Conservation (phyloP, 2,888 invertebrate species). For the Callinectes sapidus region DNA sequence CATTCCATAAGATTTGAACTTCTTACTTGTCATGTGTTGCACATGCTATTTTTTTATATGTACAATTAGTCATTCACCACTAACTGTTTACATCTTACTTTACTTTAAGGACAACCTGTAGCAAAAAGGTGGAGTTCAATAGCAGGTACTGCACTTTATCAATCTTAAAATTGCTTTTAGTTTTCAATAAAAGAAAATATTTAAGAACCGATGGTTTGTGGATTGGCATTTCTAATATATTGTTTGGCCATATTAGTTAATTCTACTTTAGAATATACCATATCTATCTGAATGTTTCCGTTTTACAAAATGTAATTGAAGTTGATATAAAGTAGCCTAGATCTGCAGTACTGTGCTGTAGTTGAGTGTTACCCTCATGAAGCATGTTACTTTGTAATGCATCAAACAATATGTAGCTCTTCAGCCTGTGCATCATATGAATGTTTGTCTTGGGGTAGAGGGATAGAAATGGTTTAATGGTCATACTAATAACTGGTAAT, state of each 20-base stretch:
- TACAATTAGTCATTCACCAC: conserved; percentile 3
- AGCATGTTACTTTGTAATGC: conserved; percentile 23
- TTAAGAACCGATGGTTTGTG: background rate
- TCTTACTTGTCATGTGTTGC: background rate
- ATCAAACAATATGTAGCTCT: background rate
- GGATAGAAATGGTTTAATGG: background rate
- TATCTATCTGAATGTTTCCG: background rate
- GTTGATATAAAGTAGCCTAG: background rate
- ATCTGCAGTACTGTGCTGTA: background rate
- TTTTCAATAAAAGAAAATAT: background rate
- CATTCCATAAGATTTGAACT: background rate
- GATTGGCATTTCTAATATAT: background rate
- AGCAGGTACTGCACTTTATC: conserved; percentile 60
- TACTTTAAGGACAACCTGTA: conserved; percentile 66
- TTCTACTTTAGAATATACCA: background rate
- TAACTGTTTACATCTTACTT: conserved; percentile 54
- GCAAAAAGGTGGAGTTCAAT: conserved; percentile 69
- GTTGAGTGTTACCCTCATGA: background rate
- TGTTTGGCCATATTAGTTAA: conserved; percentile 33
- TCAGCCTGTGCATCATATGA: conserved; percentile 14
- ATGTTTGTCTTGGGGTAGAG: conserved; percentile 5
- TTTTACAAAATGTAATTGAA: background rate
- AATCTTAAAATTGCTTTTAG: conserved; percentile 35
- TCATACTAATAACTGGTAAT: background rate
- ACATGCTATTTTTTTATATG: conserved; percentile 24